Evolutionary conservation across 2,888 invertebrate genomes (phyloP).

Genomic region (Limnephilus rhombicus): DNA sequence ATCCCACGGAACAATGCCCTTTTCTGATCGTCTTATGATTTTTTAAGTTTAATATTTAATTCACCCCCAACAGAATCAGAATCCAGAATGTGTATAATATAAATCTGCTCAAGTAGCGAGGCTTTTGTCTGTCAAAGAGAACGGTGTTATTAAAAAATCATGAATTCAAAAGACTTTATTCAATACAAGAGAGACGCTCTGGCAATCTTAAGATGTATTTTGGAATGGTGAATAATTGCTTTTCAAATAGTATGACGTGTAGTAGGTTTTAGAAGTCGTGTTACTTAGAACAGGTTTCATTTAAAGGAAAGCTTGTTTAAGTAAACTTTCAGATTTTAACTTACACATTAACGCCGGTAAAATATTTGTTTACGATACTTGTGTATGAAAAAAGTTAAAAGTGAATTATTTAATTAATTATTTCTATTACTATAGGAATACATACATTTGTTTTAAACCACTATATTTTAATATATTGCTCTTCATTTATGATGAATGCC

Average conservation of each 20-base stretch:
- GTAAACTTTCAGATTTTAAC: not conserved
- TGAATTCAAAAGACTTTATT: conserved; percentile 38
- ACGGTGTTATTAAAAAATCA: conserved; percentile 63
- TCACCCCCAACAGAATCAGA: conserved; percentile 54
- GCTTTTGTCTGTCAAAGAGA: conserved; percentile 59
- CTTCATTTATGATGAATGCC: too few species aligned
- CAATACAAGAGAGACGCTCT: conserved; percentile 26
- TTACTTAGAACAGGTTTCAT: not conserved
- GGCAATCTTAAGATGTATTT: not conserved
- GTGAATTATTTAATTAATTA: too few species aligned
- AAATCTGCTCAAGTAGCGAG: conserved; percentile 47
- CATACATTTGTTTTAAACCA: too few species aligned
- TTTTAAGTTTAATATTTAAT: conserved; percentile 61
- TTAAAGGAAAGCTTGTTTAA: not conserved
- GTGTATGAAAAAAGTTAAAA: too few species aligned
- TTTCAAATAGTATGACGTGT: not conserved
- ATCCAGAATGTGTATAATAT: conserved; percentile 37
- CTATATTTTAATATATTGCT: too few species aligned
- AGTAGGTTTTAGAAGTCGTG: not conserved
- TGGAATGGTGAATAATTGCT: not conserved
- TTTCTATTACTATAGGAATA: too few species aligned
- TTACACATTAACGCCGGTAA: too few species aligned
- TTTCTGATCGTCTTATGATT: conserved; percentile 64
- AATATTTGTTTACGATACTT: too few species aligned
- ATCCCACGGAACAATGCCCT: conserved; percentile 58